Base-by-base conservation (phyloP, 2,797 vertebrate species). In the Ispidina lecontei region DNA sequence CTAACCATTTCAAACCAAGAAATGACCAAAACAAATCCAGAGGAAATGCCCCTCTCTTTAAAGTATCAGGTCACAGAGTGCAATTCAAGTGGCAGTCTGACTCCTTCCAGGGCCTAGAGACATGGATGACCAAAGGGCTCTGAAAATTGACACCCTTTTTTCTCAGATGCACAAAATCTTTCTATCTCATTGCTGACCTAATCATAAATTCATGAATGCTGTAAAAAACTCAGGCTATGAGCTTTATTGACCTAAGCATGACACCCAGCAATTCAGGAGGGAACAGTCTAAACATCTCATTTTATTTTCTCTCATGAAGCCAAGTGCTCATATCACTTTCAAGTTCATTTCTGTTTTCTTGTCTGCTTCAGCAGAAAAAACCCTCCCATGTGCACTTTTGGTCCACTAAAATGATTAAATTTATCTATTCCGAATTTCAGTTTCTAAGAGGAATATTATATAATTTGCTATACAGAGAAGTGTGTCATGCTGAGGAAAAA, bases 341-440 rank as follows among this genome's bases (percentile, higher is more conserved):
- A 80, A 93, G 25, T 90, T 90, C 22, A 82, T 94, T 92, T 95
- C 26, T n/a, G 46, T n/a, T 91, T 93, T 86, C 49, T 74, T 90
- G 46, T 88, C 23, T 93, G 47, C 78, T 96, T 85, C 56, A 89
- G 44, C 73, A 93, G 54, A 88, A 95, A 95, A 47, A 80, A 33
- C n/a, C 16, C 28, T 8, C 14, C 8, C 58, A 21, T n/a, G 52
- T 62, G 54, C 74, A 62, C 16, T 88, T 87, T 11, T 73, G 55
- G 51, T 49, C 29, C 71, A 43, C 83, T 73, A 92, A 96, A 95
- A 95, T 90, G 37, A 85, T 31, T 2, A 46, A 92, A 80, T 56
- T 73, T 63, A 39, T n/a, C 43, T 63, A 6, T 20, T 13, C 46
- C 76, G 71, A 87, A 74, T 84, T 91, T 90, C 46, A n/a, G 21